Evolutionary conservation across 2,888 invertebrate species (phyloP).

Genomic region (Drosophila fulvimacula): DNA sequence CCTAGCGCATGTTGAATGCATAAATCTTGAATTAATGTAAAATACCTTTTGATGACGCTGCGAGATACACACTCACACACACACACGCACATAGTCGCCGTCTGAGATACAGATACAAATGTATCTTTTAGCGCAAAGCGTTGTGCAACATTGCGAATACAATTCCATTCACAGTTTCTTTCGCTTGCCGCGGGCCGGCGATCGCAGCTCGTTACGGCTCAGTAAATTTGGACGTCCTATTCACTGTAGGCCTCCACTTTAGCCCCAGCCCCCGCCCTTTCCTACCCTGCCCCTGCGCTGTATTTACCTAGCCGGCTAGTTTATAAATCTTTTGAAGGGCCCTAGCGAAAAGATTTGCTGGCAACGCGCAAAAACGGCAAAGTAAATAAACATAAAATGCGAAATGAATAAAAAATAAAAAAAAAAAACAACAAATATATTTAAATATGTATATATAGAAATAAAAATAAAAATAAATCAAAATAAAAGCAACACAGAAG

Average conservation of each 20-base stretch:
- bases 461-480: constrained; percentile 12
- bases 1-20: constrained; percentile 76
- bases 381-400: constrained; percentile 78
- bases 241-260: constrained; percentile 13
- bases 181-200: constrained; percentile 49
- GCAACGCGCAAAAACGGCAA: constrained; percentile 69
- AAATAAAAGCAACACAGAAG: constrained; percentile 54
- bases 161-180: constrained; percentile 79
- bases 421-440: constrained; percentile 29
- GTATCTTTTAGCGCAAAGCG: constrained; percentile 51
- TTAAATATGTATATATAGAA: not conserved
- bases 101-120: constrained; percentile 28
- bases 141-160: constrained; percentile 69
- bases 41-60: constrained; percentile 81
- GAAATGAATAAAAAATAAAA: constrained; percentile 27
- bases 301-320: constrained; percentile 53
- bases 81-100: not conserved
- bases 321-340: constrained; percentile 79
- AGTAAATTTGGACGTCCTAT: constrained; percentile 69
- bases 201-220: constrained; percentile 75
- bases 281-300: not conserved
- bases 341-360: constrained; percentile 52
- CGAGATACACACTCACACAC: constrained; percentile 51
- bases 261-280: not conserved
- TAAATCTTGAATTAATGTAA: constrained; percentile 83